Conservation (phyloP, 2,113 vertebrate species). For the Grammomys surdaster region DNA sequence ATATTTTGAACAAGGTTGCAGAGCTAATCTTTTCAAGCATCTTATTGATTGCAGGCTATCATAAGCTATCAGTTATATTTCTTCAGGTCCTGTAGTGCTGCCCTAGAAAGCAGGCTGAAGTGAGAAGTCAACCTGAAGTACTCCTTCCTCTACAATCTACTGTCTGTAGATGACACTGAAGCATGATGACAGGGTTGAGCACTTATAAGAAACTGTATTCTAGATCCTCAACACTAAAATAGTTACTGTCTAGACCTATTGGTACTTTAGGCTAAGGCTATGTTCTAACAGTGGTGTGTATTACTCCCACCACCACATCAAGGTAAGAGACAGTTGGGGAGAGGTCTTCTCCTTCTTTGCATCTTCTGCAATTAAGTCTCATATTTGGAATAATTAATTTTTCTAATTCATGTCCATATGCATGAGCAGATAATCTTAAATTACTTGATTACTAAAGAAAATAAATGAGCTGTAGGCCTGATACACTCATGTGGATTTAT, state of each 20-base stretch:
- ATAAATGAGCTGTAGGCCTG: fast-evolving
- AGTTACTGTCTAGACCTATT: neutral
- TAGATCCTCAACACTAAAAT: neutral
- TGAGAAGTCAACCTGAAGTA: fast-evolving
- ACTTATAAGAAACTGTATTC: neutral
- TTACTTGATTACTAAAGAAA: neutral
- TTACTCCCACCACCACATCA: neutral
- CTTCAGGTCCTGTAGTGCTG: neutral
- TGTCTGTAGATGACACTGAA: neutral
- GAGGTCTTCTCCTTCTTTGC: neutral
- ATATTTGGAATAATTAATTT: neutral
- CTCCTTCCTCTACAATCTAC: fast-evolving
- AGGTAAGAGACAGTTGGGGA: neutral
- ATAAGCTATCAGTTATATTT: neutral
- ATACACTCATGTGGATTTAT: neutral
- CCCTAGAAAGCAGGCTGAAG: neutral
- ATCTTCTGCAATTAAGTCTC: neutral
- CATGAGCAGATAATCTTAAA: neutral
- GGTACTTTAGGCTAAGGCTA: neutral
- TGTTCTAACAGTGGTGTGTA: neutral
- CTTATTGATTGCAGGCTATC: neutral
- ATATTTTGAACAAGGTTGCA: neutral
- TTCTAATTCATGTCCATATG: neutral
- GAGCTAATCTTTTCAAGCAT: neutral
- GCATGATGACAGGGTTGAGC: neutral